Evolutionary conservation across 2,888 invertebrate species (phyloP).

Genomic region (Resseliella maxima): DNA sequence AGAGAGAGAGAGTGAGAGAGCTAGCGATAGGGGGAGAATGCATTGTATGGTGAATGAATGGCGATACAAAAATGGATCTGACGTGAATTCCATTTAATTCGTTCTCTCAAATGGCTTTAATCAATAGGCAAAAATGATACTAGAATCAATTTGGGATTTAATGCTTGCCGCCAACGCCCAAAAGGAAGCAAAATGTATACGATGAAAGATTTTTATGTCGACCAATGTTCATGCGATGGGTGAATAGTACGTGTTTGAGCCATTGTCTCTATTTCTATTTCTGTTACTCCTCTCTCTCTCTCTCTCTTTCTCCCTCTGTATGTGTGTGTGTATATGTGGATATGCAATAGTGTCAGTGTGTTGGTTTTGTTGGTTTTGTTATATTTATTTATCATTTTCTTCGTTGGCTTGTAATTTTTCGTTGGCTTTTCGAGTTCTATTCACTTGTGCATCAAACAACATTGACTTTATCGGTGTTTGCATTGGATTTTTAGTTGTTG

Average conservation of each 20-base stretch:
- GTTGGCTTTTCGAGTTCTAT: constrained; percentile 22
- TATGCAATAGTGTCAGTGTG: background rate
- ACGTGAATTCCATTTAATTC: constrained; percentile 33
- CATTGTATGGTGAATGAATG: background rate
- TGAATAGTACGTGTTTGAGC: too few species aligned
- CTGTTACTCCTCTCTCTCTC: background rate
- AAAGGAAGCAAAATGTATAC: background rate
- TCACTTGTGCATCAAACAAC: background rate
- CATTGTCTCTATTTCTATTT: too few species aligned
- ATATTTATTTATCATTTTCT: constrained; percentile 10
- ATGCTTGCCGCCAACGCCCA: constrained; percentile 24
- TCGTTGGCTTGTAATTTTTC: background rate
- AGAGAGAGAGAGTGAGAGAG: too few species aligned
- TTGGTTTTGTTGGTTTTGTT: background rate
- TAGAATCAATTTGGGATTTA: constrained; percentile 48
- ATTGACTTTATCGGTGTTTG: background rate
- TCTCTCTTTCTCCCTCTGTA: background rate
- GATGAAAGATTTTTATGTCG: constrained; percentile 33
- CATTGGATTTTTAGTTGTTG: background rate
- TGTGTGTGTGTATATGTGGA: too few species aligned
- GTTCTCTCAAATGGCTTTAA: constrained; percentile 40
- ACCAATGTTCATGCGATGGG: background rate
- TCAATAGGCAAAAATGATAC: constrained; percentile 49
- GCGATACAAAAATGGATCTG: constrained; percentile 4
- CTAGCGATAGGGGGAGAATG: too few species aligned